Evolutionary conservation across 2,888 invertebrate species (phyloP).

Genomic region (Epistrophella euchroma): DNA sequence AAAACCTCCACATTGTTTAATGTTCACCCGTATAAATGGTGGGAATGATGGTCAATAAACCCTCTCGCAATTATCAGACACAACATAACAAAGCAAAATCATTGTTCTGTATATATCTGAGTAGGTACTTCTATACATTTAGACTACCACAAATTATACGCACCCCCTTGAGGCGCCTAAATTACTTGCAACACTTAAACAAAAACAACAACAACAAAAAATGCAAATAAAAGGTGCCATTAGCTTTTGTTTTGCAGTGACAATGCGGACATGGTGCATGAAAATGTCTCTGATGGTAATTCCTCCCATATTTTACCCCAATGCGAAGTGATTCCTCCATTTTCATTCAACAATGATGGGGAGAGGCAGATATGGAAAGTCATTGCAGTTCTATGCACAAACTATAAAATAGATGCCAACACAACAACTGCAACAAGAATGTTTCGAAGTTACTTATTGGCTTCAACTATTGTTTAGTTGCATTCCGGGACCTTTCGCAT

Average conservation of each 20-base stretch:
- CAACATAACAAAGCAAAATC: neutral
- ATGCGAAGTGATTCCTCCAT: neutral
- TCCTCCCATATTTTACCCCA: slow-evolving; percentile 24
- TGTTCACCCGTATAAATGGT: slow-evolving; percentile 26
- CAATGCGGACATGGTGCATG: slow-evolving; percentile 71
- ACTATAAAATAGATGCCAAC: neutral
- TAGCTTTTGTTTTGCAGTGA: slow-evolving; percentile 70
- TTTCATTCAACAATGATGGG: neutral
- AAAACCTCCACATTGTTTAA: slow-evolving; percentile 16
- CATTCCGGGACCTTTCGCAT: slow-evolving; percentile 57
- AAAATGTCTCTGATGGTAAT: neutral
- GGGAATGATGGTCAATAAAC: slow-evolving; percentile 54
- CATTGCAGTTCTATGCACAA: slow-evolving; percentile 4
- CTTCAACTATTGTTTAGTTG: slow-evolving; percentile 56
- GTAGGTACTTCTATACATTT: neutral
- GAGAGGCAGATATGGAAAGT: neutral
- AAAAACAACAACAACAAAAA: slow-evolving; percentile 14
- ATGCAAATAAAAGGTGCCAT: slow-evolving; percentile 50
- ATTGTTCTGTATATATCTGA: slow-evolving; percentile 7
- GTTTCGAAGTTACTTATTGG: slow-evolving; percentile 55
- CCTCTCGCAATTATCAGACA: slow-evolving; percentile 14
- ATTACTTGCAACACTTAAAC: slow-evolving; percentile 40
- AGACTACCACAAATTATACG: slow-evolving; percentile 53
- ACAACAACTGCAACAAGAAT: slow-evolving; percentile 25
- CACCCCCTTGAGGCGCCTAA: slow-evolving; percentile 59